Evolutionary conservation across 2,113 vertebrate species (phyloP).

Genomic region (Dromas ardeola): DNA sequence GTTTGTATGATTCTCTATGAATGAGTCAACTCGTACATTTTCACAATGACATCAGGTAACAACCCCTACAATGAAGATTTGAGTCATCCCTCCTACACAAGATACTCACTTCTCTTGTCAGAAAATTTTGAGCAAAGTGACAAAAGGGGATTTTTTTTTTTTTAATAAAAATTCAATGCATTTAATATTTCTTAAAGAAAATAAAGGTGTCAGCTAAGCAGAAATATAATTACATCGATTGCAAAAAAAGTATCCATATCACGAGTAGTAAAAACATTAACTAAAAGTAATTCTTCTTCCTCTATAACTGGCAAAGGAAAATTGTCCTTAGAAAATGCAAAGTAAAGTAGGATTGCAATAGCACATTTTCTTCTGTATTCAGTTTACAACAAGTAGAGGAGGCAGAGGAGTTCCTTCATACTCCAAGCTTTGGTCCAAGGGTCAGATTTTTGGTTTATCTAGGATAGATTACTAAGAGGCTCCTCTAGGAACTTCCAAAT

Average conservation of each 20-base stretch:
- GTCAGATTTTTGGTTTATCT: background rate
- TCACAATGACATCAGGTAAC: background rate
- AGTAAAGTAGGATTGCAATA: background rate
- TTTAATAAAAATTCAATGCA: background rate
- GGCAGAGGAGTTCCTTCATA: background rate
- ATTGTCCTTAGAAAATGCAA: background rate
- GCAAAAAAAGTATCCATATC: background rate
- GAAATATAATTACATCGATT: background rate
- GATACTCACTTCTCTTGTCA: background rate
- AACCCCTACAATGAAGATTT: background rate
- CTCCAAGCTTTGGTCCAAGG: background rate
- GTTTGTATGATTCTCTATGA: background rate
- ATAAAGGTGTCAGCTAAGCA: background rate
- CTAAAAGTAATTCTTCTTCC: background rate
- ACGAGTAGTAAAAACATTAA: background rate
- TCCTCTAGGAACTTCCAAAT: background rate
- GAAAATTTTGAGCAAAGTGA: background rate
- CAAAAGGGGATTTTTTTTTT: background rate
- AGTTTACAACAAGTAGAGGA: background rate
- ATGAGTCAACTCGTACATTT: conserved; percentile 6
- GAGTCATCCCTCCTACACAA: conserved; percentile 37
- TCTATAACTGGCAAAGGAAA: background rate
- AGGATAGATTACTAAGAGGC: background rate
- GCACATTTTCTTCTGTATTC: background rate
- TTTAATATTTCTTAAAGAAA: background rate